Base-by-base conservation (phyloP, 2,797 vertebrate species). In the Schizopygopsis malacanthus region DNA sequence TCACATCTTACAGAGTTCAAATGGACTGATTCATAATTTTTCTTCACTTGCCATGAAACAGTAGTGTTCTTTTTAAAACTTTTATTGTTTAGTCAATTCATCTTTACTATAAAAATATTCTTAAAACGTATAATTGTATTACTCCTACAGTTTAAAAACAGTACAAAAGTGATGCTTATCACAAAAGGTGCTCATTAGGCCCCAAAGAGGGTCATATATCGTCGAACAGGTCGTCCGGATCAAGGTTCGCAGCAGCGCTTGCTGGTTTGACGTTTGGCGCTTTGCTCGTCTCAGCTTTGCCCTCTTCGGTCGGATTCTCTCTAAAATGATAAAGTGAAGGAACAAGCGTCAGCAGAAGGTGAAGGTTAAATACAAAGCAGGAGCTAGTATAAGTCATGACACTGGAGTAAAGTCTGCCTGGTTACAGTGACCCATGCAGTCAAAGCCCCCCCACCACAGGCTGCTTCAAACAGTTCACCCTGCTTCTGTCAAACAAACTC, bases 221-320 rank as follows among this genome's bases (percentile, higher is more conserved):
- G 37, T 95, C 93, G 82, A 97, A 97, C 88, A 99, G 96, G 85
- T 97, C 94, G 86, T 97, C 97, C 0, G 92, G 92, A 85, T 95
- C 92, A 50, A 92, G 93, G 91, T 88, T 93, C 72, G 91, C 56
- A 9, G 78, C 63, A 10, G 92, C 93, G 37, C 89, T 86, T 82
- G 87, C 18, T 3, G 87, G 67, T 50, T 85, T 92, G 82, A 90
- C 81, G 0, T 3, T 67, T 75, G 77, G 77, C 81, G 65, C 71
- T 70, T 79, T 82, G 71, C 54, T 85, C 39, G 85, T 85, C 90
- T 86, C 87, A 13, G 79, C 75, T 85, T 83, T 87, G 79, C 56
- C 22, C 37, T 87, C 84, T 82, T 87, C 52, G 41, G 54, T 59
- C 78, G 52, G 75, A 61, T 80, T 78, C 43, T 33, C 81, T 72